phyloP scores from a whole-genome alignment of 1,140 invertebrate genomes.

The Hydropsyche tenuis region DNA sequence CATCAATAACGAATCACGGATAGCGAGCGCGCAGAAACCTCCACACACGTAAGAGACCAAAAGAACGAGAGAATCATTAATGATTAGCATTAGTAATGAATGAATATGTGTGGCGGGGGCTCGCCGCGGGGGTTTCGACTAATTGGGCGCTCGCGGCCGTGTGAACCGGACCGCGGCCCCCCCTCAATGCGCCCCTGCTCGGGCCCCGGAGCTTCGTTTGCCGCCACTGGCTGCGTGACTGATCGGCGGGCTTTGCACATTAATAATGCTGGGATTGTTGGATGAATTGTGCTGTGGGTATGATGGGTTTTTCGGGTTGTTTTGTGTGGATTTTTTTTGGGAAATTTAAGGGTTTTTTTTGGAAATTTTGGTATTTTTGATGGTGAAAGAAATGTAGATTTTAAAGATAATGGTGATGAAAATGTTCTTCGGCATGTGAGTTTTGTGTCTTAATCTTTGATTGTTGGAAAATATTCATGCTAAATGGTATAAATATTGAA shows the following conservation, averaged over 20 bases:
- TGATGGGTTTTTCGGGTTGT: not conserved
- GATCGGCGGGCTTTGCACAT: conserved; percentile 32
- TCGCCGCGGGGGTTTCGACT: conserved; percentile 38
- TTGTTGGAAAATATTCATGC: no score
- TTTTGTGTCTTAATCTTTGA: no score
- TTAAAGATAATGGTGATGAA: no score
- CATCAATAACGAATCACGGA: no score
- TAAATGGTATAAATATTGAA: no score
- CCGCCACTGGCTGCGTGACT: conserved; percentile 25
- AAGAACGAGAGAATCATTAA: not conserved
- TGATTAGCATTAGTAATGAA: conserved; percentile 28
- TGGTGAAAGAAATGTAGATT: no score
- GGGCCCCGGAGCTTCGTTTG: not conserved
- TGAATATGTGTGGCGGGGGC: conserved; percentile 20
- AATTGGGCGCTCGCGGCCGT: conserved; percentile 39
- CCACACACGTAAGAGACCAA: not conserved
- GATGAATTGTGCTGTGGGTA: not conserved
- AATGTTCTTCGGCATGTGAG: no score
- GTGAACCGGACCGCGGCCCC: conserved; percentile 31
- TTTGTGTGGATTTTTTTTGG: no score
- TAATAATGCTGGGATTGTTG: no score
- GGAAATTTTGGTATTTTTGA: no score
- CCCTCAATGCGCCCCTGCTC: conserved; percentile 9
- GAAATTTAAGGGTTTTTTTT: no score
- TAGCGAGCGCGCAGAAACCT: no score